phyloP scores from a whole-genome alignment of 2,888 invertebrate species.

The Cephus nigrinus region DNA sequence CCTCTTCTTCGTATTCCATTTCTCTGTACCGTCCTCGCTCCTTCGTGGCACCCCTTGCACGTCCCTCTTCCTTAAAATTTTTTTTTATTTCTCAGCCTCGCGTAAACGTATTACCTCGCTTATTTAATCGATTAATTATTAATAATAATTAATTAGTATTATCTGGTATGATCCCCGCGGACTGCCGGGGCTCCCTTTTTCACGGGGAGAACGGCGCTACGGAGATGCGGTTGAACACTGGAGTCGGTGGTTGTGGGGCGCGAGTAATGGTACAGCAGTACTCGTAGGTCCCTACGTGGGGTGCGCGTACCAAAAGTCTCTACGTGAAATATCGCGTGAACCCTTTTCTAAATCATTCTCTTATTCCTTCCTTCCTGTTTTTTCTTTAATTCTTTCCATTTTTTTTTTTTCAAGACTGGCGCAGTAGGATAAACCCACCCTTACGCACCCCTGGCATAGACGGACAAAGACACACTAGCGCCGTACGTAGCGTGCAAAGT shows the following conservation, averaged over 20 bases:
- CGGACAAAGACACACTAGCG: conserved; percentile 18
- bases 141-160: conserved; percentile 54
- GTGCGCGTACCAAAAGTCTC: conserved; percentile 37
- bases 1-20: neutral
- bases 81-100: conserved; percentile 2
- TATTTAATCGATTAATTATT: conserved; percentile 52
- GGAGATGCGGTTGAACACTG: conserved; percentile 62
- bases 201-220: conserved; percentile 40
- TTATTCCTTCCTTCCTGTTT: conserved; percentile 16
- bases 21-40: neutral
- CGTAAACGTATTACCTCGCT: conserved; percentile 32
- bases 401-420: conserved; percentile 11
- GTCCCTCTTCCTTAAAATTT: neutral
- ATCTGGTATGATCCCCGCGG: conserved; percentile 57
- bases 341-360: conserved; percentile 17
- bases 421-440: conserved; percentile 10
- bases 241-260: conserved; percentile 64
- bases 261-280: conserved; percentile 43
- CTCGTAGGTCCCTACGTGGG: conserved; percentile 53
- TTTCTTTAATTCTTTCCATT: neutral
- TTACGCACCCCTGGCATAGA: conserved; percentile 17
- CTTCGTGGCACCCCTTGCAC: conserved; percentile 14
- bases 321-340: conserved; percentile 6
- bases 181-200: conserved; percentile 38
- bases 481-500: conserved; percentile 48